These are phyloP conservation scores for Kryptopterus vitreolus DNA, from an alignment of 2,797 vertebrate genomes.

Conservation along the genomic window DNA sequence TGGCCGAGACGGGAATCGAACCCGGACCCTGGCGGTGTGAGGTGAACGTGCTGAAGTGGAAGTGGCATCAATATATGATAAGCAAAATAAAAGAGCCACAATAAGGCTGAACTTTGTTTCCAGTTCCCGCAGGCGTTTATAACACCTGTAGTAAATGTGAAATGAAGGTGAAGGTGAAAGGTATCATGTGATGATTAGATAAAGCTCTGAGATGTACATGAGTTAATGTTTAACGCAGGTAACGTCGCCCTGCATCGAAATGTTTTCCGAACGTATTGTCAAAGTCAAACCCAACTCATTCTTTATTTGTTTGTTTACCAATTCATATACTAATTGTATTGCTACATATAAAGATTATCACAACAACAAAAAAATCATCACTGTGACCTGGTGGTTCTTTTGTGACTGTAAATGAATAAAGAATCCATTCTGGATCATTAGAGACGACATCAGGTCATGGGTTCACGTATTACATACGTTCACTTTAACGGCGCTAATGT, in stretches of 20 bases:
- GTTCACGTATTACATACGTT: no score
- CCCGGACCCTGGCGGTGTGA: no score
- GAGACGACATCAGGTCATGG: no score
- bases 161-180: not conserved
- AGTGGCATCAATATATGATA: not conserved
- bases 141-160: not conserved
- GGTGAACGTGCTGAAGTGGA: not conserved
- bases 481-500: no score
- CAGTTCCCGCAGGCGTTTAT: not conserved
- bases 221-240: conserved; percentile 18
- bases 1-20: no score
- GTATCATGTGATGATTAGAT: conserved; percentile 11
- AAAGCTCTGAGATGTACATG: no score
- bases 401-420: not conserved
- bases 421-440: no score
- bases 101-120: conserved; percentile 28
- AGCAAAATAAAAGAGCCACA: not conserved
- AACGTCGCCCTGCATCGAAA: not conserved
- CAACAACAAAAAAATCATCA: not conserved
- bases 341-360: not conserved
- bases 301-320: not conserved
- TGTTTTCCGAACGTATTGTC: no score
- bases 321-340: not conserved
- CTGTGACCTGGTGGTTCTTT: not conserved
- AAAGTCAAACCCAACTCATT: no score